Percentiles rank a stretch among this genome's conserved stretches.
phyloP scores from a whole-genome alignment of 2,113 vertebrate genomes.

The Eurypyga helias region DNA sequence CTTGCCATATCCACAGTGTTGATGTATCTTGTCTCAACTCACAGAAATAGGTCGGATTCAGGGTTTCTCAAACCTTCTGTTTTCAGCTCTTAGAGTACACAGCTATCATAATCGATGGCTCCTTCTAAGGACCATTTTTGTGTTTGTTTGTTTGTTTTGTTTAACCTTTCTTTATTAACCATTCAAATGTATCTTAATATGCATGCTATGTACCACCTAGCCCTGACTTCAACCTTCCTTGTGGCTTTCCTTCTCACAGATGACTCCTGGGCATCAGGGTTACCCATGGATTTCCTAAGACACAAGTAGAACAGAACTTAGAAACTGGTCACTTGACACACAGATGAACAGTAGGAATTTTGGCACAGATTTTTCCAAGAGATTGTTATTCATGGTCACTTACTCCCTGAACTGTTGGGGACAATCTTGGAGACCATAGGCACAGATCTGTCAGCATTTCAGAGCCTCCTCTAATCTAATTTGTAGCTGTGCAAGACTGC shows the following conservation, averaged over 20 bases:
- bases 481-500: not conserved
- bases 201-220: not conserved
- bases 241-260: not conserved
- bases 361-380: not conserved
- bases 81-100: not conserved
- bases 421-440: not conserved
- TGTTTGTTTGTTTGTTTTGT: no score
- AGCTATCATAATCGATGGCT: not conserved
- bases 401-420: not conserved
- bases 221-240: not conserved
- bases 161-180: not conserved
- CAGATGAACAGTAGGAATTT: not conserved
- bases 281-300: not conserved
- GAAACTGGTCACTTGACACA: not conserved
- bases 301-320: not conserved
- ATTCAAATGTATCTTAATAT: not conserved
- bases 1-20: not conserved
- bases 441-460: slow-evolving; percentile 23
- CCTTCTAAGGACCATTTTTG: not conserved
- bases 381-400: not conserved
- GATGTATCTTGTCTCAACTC: not conserved
- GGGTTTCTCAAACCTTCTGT: not conserved
- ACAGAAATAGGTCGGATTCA: not conserved
- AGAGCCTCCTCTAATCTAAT: not conserved
- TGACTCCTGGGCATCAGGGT: not conserved